Conservation (phyloP, 2,888 invertebrate species). For the Melieria omissa region DNA sequence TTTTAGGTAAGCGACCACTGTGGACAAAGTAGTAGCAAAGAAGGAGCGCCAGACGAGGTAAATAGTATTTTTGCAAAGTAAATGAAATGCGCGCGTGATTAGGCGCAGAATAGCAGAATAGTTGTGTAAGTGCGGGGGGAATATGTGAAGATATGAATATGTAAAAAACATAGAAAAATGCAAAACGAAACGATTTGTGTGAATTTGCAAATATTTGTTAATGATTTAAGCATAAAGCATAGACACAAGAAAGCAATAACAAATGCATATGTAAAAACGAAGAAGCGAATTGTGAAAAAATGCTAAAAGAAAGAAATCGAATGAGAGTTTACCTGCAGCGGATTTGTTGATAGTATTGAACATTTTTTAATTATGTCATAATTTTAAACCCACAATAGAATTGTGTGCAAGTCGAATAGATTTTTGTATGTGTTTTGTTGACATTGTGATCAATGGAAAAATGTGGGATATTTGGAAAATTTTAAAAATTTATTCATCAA, state of each 20-base stretch:
- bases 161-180: background rate
- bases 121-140: too few relatives aligned
- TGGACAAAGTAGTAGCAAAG: too few relatives aligned
- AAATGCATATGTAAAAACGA: conserved; percentile 25
- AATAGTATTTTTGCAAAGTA: conserved; percentile 15
- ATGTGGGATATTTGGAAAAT: too few relatives aligned
- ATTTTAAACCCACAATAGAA: background rate
- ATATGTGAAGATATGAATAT: background rate
- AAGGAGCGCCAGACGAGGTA: too few relatives aligned
- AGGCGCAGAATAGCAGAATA: too few relatives aligned
- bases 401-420: background rate
- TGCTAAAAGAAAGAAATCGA: background rate
- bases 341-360: too few relatives aligned
- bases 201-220: background rate
- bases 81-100: background rate
- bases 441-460: too few relatives aligned
- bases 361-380: too few relatives aligned
- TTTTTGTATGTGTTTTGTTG: background rate
- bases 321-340: too few relatives aligned
- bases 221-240: background rate
- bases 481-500: too few relatives aligned
- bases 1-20: too few relatives aligned
- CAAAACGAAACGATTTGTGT: conserved; percentile 3
- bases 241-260: conserved; percentile 30
- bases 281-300: background rate